phyloP scores from a whole-genome alignment of 2,797 vertebrate genomes.

The Catostomus latipinnis region DNA sequence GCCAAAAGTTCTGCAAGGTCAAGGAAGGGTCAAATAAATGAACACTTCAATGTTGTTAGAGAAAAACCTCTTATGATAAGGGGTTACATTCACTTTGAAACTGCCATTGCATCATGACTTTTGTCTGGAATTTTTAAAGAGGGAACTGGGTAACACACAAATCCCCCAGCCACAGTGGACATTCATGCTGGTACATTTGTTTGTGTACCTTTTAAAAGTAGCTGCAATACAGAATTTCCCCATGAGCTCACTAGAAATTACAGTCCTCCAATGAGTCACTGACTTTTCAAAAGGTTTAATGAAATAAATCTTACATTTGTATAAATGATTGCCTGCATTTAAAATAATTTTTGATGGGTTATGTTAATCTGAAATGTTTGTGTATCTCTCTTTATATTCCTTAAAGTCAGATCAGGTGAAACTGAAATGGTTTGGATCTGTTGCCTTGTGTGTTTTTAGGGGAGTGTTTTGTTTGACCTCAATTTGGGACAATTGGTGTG shows the following conservation, averaged over 20 bases:
- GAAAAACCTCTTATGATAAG: neutral
- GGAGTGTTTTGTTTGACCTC: slow-evolving; percentile 21
- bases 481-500: neutral
- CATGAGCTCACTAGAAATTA: neutral
- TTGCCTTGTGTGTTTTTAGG: neutral
- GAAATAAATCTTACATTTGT: neutral
- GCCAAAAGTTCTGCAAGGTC: no score
- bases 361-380: neutral
- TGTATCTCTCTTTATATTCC: neutral
- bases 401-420: neutral
- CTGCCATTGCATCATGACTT: neutral
- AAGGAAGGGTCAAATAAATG: neutral
- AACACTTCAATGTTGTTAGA: neutral
- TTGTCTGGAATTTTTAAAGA: slow-evolving; percentile 13
- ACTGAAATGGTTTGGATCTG: neutral
- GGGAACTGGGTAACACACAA: neutral
- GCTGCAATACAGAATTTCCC: neutral
- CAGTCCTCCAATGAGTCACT: no score
- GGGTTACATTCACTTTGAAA: neutral
- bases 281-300: neutral
- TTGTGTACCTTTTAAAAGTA: neutral
- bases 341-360: neutral
- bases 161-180: neutral
- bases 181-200: neutral
- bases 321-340: neutral